Evolutionary conservation across 2,888 invertebrate genomes (phyloP).

Genomic region (Cylindroiulus punctatus): DNA sequence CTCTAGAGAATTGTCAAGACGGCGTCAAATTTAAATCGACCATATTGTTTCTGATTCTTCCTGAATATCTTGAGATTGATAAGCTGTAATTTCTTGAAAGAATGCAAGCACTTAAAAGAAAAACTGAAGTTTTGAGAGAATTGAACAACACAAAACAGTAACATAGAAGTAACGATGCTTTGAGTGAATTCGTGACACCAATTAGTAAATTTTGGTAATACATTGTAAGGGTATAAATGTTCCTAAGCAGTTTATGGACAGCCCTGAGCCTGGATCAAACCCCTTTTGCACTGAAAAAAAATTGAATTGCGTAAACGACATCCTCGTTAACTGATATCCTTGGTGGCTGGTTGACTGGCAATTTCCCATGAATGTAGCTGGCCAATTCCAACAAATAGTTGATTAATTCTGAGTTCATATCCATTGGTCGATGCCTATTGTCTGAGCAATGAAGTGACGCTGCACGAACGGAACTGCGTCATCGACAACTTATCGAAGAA

Average conservation of each 20-base stretch:
- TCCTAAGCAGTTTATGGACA: neutral
- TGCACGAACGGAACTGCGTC: neutral
- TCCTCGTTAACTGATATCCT: slow-evolving; percentile 1
- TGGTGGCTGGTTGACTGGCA: neutral
- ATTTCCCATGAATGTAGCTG: neutral
- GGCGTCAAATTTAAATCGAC: too few species aligned
- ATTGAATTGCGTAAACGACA: neutral
- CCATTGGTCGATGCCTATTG: neutral
- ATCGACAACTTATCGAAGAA: slow-evolving; percentile 1
- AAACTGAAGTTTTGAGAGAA: too few species aligned
- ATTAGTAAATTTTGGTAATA: too few species aligned
- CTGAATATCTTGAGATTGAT: too few species aligned
- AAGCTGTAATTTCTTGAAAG: too few species aligned
- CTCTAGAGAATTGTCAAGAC: too few species aligned
- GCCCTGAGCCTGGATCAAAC: neutral
- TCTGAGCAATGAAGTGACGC: neutral
- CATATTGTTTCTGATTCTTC: too few species aligned
- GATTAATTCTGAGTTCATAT: neutral
- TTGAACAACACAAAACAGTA: too few species aligned
- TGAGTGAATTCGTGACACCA: too few species aligned
- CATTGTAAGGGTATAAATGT: too few species aligned
- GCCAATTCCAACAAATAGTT: neutral
- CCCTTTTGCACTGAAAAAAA: neutral
- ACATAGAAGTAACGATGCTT: too few species aligned
- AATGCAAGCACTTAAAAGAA: too few species aligned